phyloP scores from a whole-genome alignment of 2,113 vertebrate genomes.

The Chionomys nivalis region DNA sequence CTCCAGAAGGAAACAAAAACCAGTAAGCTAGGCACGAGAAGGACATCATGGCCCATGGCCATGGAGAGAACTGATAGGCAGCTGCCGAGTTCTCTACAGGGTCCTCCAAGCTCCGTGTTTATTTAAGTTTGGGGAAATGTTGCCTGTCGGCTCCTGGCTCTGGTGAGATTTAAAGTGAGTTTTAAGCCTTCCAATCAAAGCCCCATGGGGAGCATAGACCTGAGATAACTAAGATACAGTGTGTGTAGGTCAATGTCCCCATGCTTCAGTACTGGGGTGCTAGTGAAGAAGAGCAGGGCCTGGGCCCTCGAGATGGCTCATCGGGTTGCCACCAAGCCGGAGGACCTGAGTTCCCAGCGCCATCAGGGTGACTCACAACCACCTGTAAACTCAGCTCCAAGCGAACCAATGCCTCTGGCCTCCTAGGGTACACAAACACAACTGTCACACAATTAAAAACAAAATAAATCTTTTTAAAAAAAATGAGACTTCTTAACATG shows the following conservation, averaged over 20 bases:
- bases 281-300: neutral
- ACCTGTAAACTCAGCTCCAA: neutral
- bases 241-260: neutral
- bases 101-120: neutral
- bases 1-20: neutral
- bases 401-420: neutral
- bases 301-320: neutral
- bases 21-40: neutral
- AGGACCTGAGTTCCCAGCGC: neutral
- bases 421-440: neutral
- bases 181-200: constrained; percentile 5
- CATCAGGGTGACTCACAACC: neutral
- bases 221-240: neutral
- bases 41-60: neutral
- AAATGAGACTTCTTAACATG: neutral
- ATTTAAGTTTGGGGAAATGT: constrained; percentile 15
- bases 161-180: neutral
- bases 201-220: neutral
- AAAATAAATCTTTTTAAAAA: neutral
- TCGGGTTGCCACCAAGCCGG: neutral
- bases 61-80: neutral
- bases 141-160: neutral
- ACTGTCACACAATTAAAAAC: neutral
- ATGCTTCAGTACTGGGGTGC: neutral
- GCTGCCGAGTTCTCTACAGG: neutral